Evolutionary conservation across 2,113 vertebrate species (phyloP).

Genomic region (Ceratotherium simum): DNA sequence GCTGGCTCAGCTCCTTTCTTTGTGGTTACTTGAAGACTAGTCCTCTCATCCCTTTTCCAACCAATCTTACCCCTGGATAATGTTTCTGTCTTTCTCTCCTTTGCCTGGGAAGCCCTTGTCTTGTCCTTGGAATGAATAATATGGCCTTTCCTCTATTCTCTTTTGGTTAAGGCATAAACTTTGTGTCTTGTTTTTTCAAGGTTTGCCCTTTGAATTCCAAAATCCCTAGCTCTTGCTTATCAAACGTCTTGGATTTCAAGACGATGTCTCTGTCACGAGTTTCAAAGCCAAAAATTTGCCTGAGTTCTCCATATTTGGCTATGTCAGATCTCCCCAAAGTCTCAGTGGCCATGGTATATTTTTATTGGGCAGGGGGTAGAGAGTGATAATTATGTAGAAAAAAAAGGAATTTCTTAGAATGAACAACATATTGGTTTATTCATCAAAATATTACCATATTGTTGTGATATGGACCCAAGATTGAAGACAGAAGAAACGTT

Average conservation of each 20-base stretch:
- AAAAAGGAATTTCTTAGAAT: neutral
- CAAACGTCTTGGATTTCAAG: constrained; percentile 32
- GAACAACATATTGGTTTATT: neutral
- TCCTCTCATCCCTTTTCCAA: neutral
- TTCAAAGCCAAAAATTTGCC: neutral
- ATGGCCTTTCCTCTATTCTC: neutral
- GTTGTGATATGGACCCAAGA: neutral
- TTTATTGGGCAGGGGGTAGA: neutral
- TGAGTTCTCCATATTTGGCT: neutral
- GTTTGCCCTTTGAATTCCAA: neutral
- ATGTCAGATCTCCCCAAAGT: neutral
- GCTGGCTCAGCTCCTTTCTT: neutral
- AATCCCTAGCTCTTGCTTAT: constrained; percentile 9
- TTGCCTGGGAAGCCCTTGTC: neutral
- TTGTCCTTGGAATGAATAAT: neutral
- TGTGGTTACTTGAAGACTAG: neutral
- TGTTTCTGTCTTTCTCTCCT: neutral
- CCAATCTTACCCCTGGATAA: neutral
- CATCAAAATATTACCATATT: neutral
- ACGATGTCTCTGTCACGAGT: neutral
- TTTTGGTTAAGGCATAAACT: neutral
- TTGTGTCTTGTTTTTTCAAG: constrained; percentile 19
- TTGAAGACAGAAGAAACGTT: neutral
- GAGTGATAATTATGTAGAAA: neutral
- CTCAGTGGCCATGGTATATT: neutral